Evolutionary conservation across 2,888 invertebrate genomes (phyloP).

Genomic region (Bruchidius siliquastri): DNA sequence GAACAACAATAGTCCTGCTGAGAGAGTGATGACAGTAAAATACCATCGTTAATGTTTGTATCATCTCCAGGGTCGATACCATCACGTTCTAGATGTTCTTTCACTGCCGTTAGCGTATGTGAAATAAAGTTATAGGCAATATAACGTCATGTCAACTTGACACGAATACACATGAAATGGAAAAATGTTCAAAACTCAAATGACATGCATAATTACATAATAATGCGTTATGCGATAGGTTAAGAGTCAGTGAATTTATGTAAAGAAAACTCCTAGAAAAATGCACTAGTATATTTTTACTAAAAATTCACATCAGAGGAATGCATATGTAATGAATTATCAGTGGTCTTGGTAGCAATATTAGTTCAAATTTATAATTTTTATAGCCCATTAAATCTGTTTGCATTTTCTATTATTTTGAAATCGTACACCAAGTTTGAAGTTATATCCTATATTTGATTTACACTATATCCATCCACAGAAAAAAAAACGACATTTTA

Average conservation of each 20-base stretch:
- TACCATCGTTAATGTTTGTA: background rate
- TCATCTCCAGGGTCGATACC: background rate
- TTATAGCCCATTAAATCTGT: too few species aligned
- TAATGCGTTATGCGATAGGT: background rate
- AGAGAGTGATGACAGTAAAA: background rate
- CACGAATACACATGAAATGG: background rate
- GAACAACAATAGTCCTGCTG: background rate
- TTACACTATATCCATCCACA: too few species aligned
- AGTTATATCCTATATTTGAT: too few species aligned
- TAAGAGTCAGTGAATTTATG: background rate
- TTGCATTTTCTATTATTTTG: too few species aligned
- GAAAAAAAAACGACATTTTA: too few species aligned
- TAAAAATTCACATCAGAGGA: too few species aligned
- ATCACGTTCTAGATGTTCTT: background rate
- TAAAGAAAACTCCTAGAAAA: too few species aligned
- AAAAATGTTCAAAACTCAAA: background rate
- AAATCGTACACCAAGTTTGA: too few species aligned
- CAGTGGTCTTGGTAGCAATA: too few species aligned
- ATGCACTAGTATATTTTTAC: too few species aligned
- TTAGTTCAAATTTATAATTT: too few species aligned
- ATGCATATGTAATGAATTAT: too few species aligned
- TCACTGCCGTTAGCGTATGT: background rate
- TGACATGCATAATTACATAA: background rate
- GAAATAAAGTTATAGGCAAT: background rate
- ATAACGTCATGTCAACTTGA: background rate